phyloP scores from a whole-genome alignment of 2,113 vertebrate genomes.

The Pomatostomus ruficeps region DNA sequence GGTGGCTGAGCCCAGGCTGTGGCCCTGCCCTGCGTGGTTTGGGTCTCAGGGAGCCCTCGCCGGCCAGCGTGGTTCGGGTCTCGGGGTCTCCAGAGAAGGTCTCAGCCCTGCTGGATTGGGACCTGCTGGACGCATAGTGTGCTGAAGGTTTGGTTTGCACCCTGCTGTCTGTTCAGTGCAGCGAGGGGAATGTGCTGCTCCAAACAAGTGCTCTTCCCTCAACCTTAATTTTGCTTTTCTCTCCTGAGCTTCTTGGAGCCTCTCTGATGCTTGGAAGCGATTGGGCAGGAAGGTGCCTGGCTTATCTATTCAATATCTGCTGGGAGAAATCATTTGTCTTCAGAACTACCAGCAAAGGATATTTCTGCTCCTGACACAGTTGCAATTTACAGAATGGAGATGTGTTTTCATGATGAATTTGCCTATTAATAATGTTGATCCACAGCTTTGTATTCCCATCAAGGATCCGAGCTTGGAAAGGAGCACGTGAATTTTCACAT shows the following conservation, averaged over 20 bases:
- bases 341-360: neutral
- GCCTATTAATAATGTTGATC: neutral
- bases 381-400: neutral
- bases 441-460: neutral
- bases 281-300: neutral
- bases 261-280: neutral
- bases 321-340: neutral
- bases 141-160: neutral
- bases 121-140: neutral
- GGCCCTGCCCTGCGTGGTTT: neutral
- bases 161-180: neutral
- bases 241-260: neutral
- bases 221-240: neutral
- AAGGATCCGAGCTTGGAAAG: neutral
- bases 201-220: neutral
- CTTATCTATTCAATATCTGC: neutral
- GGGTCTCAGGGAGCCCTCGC: fast-evolving
- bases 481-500: neutral
- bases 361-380: neutral
- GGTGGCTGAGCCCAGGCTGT: neutral
- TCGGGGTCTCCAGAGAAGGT: neutral
- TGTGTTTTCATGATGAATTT: neutral
- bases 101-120: neutral
- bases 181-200: neutral
- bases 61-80: neutral